Evolutionary conservation across 1,140 invertebrate genomes (phyloP).

Genomic region (Hypsibius dujardini): DNA sequence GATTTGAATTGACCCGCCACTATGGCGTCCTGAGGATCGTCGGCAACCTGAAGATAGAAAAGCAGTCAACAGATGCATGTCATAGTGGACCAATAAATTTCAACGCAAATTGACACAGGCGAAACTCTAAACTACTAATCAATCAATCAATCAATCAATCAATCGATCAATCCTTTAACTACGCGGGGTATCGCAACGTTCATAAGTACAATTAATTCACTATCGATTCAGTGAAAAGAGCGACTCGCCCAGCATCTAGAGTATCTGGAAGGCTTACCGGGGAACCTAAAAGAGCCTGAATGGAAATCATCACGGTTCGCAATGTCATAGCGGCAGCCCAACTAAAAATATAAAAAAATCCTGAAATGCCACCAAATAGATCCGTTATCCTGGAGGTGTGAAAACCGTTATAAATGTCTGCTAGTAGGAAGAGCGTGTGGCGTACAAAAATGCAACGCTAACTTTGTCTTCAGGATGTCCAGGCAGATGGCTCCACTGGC

Average conservation of each 20-base stretch:
- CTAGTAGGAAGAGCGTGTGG: slow-evolving; percentile 6
- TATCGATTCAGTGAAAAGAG: background rate
- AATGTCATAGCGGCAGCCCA: slow-evolving; percentile 96
- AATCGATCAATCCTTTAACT: background rate
- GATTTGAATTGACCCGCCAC: slow-evolving; percentile 90
- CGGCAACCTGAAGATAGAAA: slow-evolving; percentile 19
- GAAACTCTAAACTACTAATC: background rate
- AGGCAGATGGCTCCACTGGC: slow-evolving; percentile 96
- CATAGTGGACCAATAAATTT: background rate
- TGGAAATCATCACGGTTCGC: slow-evolving; percentile 73
- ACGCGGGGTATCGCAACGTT: background rate
- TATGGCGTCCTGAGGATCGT: slow-evolving; percentile 58
- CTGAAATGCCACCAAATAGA: slow-evolving; percentile 18
- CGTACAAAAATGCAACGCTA: slow-evolving; percentile 30
- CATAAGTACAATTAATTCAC: background rate
- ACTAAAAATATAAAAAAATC: slow-evolving; percentile 19
- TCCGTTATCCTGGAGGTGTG: background rate
- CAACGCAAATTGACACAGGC: background rate
- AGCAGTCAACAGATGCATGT: background rate
- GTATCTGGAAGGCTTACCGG: background rate
- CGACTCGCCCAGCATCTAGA: background rate
- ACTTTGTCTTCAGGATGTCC: slow-evolving; percentile 98
- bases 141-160: background rate
- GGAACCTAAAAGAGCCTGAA: slow-evolving; percentile 60
- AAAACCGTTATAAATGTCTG: slow-evolving; percentile 19